Conservation (phyloP, 2,888 invertebrate genomes). For the Notodonta dromedarius region DNA sequence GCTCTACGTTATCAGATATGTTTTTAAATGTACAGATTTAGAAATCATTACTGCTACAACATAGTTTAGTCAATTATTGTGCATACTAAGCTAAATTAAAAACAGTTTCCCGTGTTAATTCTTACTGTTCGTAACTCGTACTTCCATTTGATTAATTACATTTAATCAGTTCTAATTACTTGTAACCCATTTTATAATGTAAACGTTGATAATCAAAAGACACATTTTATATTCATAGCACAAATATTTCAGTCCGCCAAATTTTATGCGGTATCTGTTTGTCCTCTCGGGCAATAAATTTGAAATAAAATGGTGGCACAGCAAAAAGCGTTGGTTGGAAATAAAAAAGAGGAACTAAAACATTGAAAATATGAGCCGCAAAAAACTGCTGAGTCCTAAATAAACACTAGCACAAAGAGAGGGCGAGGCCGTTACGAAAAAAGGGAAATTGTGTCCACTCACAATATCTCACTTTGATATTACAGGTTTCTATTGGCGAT, state of each 20-base stretch:
- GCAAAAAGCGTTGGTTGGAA: constrained; percentile 10
- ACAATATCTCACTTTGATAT: constrained; percentile 29
- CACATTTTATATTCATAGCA: constrained; percentile 2
- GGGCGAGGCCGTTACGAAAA: constrained; percentile 10
- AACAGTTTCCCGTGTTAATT: too few relatives aligned
- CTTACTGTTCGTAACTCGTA: too few relatives aligned
- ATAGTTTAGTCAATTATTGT: too few relatives aligned
- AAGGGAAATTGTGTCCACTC: constrained; percentile 23
- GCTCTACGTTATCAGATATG: too few relatives aligned
- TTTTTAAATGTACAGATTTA: too few relatives aligned
- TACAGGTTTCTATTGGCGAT: constrained; percentile 8
- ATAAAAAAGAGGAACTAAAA: constrained; percentile 22
- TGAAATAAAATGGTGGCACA: constrained; percentile 8
- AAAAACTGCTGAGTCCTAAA: constrained; percentile 29
- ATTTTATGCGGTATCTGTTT: constrained; percentile 5
- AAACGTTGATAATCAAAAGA: not conserved
- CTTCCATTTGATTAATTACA: too few relatives aligned
- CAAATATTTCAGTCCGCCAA: not conserved
- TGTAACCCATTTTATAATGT: not conserved
- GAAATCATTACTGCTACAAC: too few relatives aligned
- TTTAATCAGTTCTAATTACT: not conserved
- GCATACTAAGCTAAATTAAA: too few relatives aligned
- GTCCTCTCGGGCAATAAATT: constrained; percentile 9
- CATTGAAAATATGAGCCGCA: constrained; percentile 21
- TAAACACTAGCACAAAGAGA: constrained; percentile 28